Evolutionary conservation across 2,888 invertebrate genomes (phyloP).

Genomic region (Sclerodermus sp.): DNA sequence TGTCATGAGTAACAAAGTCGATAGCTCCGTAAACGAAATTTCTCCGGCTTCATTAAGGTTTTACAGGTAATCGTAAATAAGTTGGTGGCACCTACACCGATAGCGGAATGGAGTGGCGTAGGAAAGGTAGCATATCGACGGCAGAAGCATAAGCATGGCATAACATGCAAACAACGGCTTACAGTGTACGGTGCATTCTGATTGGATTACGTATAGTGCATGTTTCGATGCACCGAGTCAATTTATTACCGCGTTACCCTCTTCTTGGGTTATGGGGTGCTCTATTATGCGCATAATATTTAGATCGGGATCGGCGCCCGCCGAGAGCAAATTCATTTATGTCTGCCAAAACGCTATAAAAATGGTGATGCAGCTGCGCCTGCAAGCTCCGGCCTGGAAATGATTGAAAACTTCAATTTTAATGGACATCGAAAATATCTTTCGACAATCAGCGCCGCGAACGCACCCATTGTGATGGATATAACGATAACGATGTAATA

Average conservation of each 20-base stretch:
- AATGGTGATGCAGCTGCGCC: constrained; percentile 20
- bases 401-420: constrained; percentile 2
- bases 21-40: no score
- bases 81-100: no score
- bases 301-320: constrained; percentile 16
- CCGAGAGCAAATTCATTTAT: constrained; percentile 21
- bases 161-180: background rate
- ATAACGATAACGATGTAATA: background rate
- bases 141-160: no score
- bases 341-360: constrained; percentile 27
- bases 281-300: constrained; percentile 29
- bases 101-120: no score
- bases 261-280: constrained; percentile 15
- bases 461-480: background rate
- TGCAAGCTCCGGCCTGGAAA: constrained; percentile 4
- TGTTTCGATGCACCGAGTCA: constrained; percentile 13
- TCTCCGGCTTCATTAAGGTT: no score
- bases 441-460: background rate
- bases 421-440: background rate
- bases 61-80: no score
- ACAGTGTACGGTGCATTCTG: constrained; percentile 7
- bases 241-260: constrained; percentile 21
- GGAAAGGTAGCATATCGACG: no score
- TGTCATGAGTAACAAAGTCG: no score
- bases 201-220: constrained; percentile 16